These are phyloP conservation scores for Euclidia mi DNA, from an alignment of 2,888 invertebrate species.

Conservation along the genomic window DNA sequence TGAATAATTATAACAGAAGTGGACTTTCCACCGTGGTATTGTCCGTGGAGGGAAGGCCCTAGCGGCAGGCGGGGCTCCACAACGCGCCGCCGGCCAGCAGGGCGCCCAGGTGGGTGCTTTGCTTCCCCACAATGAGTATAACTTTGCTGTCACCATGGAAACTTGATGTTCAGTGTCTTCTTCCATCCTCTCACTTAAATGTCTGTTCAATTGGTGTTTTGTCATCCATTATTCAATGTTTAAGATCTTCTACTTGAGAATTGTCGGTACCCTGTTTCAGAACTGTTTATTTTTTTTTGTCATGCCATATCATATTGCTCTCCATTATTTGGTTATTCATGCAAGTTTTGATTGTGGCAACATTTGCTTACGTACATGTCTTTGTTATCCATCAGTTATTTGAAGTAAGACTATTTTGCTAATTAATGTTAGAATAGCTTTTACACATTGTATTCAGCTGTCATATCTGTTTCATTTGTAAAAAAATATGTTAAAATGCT, in stretches of 20 bases:
- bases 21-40: conserved; percentile 95
- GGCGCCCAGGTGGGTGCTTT: conserved; percentile 89
- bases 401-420: conserved; percentile 26
- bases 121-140: conserved; percentile 66
- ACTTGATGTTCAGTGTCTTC: conserved; percentile 77
- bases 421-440: conserved; percentile 29
- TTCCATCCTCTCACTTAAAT: conserved; percentile 62
- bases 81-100: conserved; percentile 81
- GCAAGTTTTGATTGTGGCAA: conserved; percentile 59
- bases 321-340: conserved; percentile 55
- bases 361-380: conserved; percentile 46
- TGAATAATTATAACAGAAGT: conserved; percentile 91
- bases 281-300: conserved; percentile 46
- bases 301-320: conserved; percentile 52
- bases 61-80: conserved; percentile 86
- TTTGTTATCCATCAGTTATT: conserved; percentile 46
- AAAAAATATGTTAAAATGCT: conserved; percentile 44
- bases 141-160: conserved; percentile 62
- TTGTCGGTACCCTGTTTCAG: conserved; percentile 53
- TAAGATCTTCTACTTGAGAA: conserved; percentile 51
- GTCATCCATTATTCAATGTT: conserved; percentile 60
- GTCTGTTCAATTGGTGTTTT: conserved; percentile 57
- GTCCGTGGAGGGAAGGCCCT: conserved; percentile 92
- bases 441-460: conserved; percentile 29
- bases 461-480: conserved; percentile 28